Conservation (phyloP, 2,888 invertebrate species). For the Allacma fusca region DNA sequence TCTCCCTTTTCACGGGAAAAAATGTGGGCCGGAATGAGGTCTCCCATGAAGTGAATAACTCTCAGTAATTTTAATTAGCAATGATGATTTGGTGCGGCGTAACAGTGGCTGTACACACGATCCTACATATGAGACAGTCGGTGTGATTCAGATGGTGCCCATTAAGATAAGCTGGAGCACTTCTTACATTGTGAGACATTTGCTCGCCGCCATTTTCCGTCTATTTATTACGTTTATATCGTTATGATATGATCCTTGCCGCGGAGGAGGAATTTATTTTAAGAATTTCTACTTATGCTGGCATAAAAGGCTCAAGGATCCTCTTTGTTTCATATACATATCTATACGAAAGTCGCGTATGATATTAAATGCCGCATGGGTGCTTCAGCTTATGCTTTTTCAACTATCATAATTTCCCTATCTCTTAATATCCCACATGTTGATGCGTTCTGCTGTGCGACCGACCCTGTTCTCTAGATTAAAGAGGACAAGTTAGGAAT, state of each 20-base stretch:
- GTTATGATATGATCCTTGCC: slow-evolving; percentile 7
- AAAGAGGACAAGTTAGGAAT: no score
- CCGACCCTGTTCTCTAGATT: no score
- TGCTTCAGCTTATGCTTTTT: background rate
- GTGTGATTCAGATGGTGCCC: slow-evolving; percentile 20
- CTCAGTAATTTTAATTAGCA: slow-evolving; percentile 38
- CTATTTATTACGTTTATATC: slow-evolving; percentile 21
- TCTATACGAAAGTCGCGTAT: background rate
- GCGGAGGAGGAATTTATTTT: background rate
- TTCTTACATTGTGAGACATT: background rate
- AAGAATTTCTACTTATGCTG: slow-evolving; percentile 2
- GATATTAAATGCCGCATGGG: background rate
- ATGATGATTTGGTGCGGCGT: slow-evolving; percentile 20
- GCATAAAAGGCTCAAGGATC: background rate
- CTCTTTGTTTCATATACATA: background rate
- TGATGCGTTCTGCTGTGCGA: no score
- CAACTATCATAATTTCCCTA: background rate
- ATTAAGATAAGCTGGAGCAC: slow-evolving; percentile 12
- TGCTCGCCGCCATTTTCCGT: background rate
- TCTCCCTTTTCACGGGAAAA: background rate
- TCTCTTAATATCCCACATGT: background rate
- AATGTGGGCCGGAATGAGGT: background rate
- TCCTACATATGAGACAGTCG: background rate
- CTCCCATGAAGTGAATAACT: slow-evolving; percentile 29
- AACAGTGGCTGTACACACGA: background rate